A percentile compares a stretch with the other conserved stretches of the same genome.
phyloP scores from a whole-genome alignment of 2,113 vertebrate species.

The Otocyon megalotis region DNA sequence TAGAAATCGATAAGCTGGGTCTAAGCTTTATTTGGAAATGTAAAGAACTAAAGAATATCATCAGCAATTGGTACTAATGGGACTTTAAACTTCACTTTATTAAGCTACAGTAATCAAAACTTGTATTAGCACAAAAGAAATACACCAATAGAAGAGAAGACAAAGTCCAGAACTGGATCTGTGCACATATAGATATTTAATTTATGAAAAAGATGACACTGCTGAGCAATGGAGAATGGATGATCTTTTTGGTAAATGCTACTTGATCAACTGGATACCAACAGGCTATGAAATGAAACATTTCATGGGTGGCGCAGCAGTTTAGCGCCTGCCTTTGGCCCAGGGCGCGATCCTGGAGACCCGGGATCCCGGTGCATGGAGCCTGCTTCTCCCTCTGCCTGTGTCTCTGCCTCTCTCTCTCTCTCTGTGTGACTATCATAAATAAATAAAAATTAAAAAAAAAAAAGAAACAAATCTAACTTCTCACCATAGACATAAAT shows the following conservation, averaged over 20 bases:
- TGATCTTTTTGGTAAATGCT: neutral
- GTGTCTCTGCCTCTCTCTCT: too few relatives aligned
- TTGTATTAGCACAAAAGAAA: neutral
- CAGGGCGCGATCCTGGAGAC: too few relatives aligned
- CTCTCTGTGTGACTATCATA: too few relatives aligned
- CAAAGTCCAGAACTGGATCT: neutral
- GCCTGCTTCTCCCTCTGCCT: too few relatives aligned
- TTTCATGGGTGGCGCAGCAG: too few relatives aligned
- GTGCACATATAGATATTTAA: too few relatives aligned
- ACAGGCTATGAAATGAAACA: neutral
- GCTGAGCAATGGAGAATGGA: neutral
- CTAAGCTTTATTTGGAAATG: constrained; percentile 9
- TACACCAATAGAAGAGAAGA: neutral
- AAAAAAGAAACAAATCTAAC: neutral
- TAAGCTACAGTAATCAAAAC: neutral
- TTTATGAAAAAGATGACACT: neutral
- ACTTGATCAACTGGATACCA: neutral
- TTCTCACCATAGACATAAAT: neutral
- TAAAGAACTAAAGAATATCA: neutral
- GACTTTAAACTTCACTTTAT: neutral
- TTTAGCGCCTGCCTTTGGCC: too few relatives aligned
- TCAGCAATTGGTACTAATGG: neutral
- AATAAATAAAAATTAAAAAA: too few relatives aligned
- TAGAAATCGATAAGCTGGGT: neutral
- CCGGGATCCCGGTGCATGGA: too few relatives aligned